These are phyloP conservation scores for Hypolimnas misippus DNA, from an alignment of 2,888 invertebrate genomes.

Conservation along the genomic window DNA sequence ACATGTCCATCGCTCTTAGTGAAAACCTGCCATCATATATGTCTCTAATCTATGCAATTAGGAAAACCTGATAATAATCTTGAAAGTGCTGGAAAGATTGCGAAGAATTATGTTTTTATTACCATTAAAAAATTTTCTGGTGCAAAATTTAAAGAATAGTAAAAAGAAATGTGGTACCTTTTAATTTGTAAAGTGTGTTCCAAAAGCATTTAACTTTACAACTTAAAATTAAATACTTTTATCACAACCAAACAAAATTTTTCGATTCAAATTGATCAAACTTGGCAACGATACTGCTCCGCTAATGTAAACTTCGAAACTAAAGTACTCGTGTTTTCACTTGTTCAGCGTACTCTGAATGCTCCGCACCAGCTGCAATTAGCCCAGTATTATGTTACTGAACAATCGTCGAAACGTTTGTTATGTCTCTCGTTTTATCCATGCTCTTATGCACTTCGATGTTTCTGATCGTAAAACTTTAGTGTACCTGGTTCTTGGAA, in stretches of 20 bases:
- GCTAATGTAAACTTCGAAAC: slow-evolving; percentile 2
- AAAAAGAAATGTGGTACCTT: too few species aligned
- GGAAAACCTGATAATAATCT: too few species aligned
- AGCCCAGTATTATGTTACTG: slow-evolving; percentile 23
- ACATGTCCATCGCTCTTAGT: too few species aligned
- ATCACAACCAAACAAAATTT: not conserved
- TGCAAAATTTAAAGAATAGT: too few species aligned
- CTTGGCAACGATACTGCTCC: not conserved
- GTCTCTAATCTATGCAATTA: too few species aligned
- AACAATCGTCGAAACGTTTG: slow-evolving; percentile 10
- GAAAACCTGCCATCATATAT: too few species aligned
- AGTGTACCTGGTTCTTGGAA: not conserved
- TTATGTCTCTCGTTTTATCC: slow-evolving; percentile 9
- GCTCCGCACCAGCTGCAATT: slow-evolving; percentile 15
- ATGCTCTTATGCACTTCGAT: not conserved
- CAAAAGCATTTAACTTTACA: not conserved
- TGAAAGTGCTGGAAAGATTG: too few species aligned
- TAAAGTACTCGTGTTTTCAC: slow-evolving; percentile 1
- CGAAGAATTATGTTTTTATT: too few species aligned
- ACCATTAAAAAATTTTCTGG: too few species aligned
- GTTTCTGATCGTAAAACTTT: slow-evolving; percentile 2
- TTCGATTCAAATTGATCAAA: not conserved
- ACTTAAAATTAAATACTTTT: not conserved
- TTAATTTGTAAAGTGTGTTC: too few species aligned
- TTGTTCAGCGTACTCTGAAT: slow-evolving; percentile 1